Evolutionary conservation across 2,797 vertebrate species (phyloP), one percentile per base, ranked within the genome.

Genomic region (Acrocephalus scirpaceus): DNA sequence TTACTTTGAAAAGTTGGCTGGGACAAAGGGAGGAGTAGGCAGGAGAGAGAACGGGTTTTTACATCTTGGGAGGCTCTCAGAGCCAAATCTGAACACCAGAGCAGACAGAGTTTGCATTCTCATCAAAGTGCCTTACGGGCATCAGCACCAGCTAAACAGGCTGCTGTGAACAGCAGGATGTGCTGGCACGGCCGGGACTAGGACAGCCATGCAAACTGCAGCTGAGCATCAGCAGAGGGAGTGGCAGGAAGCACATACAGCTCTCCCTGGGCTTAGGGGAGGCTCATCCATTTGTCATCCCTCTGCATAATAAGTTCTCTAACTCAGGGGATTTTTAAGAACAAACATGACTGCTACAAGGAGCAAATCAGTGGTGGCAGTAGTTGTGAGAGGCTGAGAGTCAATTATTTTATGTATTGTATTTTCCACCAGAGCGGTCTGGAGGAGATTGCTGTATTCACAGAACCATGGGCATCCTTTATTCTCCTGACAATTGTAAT

Each of bases 361-460:
- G 73, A 94, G 57, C 45, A 91, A 84, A 95, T 88, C 77, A 86
- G 74, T 10, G 38, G 73, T 40, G 50, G 51, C 60, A 83, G 76
- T 14, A 82, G 60, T 62, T 75, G 72, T 21, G 84, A 86, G 58
- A 92, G 65, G 50, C 77, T 81, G 83, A 93, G 83, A 79, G 66
- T 76, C 84, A 93, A 92, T 96, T 96, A 94, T 71, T 96, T 95
- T 74, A 81, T 61, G 40, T 54, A 79, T 79, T 3, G 13, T 72
- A 29, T 87, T 94, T 94, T 90, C 94, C 86, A 88, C 45, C 67
- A 48, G 60, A 93, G 56, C 3, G 6, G 53, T 53, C 64, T 74
- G 45, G 83, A 93, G 38, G 34, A 93, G 80, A 79, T 34, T 70
- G 83, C 80, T 88, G 60, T 30, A 76, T 72, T 91, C 90, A 92